Base-by-base conservation (phyloP, 2,888 invertebrate species). In the Neuroscelio doddi region DNA sequence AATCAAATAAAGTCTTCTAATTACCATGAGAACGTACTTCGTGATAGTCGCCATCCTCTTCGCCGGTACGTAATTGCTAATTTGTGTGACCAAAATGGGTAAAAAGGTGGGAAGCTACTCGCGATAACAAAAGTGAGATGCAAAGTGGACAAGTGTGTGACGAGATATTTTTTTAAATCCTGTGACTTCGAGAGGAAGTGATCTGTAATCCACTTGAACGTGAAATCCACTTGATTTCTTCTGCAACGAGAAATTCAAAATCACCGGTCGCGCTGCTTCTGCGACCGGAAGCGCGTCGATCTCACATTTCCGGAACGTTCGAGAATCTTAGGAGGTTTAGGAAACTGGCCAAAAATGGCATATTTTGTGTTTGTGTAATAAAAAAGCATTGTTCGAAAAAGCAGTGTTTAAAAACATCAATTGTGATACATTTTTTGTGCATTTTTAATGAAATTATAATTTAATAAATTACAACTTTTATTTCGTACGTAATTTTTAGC, bases 11-110 rank as follows among this genome's bases (percentile, higher is more conserved):
- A 34, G 10, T 12, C 21, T 21, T 3, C 34, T 26, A 64, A 69
- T 71, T 65, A 81, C 73, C 75, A 84, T 84, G 83, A 83, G 80
- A 80, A 79, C 81, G 75, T 82, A 77, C 80, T 75, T 78, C 74
- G 82, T 81, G 70, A 76, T 83, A 70, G 82, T 81, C 71, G 81
- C 80, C 72, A 78, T 84, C 76, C 82, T 84, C 73, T 73, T 83
- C 76, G 82, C 80, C 82, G 83, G 83, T 84, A 84, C 74, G 83
- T 84, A 84, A 63, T 24, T 30, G 4, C 36, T 27, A 59, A 64
- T 39, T 29, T 38, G 26, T 36, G 57, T 53, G 49, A 61, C 39
- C 7, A 57, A 39, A 38, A 34, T 30, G 46, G n/a, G n/a, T 1
- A 17, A 16, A 14, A 16, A 42, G 29, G 10, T 9, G 32, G 8